These are phyloP conservation scores for Anagrus nilaparvatae DNA, from an alignment of 1,140 invertebrate genomes.

Conservation along the genomic window DNA sequence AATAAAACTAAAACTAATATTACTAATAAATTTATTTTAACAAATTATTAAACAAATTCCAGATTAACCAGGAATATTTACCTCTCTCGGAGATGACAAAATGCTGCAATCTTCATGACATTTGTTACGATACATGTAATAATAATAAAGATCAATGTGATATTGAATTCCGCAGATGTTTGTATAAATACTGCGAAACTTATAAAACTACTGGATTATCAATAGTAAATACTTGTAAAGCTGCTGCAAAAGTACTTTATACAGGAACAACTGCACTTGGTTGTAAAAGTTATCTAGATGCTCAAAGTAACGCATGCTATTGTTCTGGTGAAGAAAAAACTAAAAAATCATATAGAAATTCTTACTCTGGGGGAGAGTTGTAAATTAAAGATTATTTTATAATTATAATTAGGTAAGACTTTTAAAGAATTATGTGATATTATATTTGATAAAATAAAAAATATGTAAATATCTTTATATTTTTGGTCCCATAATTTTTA, in stretches of 20 bases:
- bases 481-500: no score
- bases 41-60: slow-evolving; percentile 26
- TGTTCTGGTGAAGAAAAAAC: slow-evolving; percentile 41
- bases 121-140: slow-evolving; percentile 85
- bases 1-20: slow-evolving; percentile 9
- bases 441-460: not conserved
- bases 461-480: no score
- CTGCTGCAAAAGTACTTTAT: slow-evolving; percentile 70
- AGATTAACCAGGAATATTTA: slow-evolving; percentile 64
- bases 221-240: slow-evolving; percentile 68
- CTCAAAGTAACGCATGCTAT: slow-evolving; percentile 68
- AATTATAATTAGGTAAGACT: no score
- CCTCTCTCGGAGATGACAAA: slow-evolving; percentile 67
- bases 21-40: not conserved
- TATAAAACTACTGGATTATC: slow-evolving; percentile 51
- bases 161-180: slow-evolving; percentile 72
- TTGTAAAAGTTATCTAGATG: slow-evolving; percentile 72
- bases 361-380: slow-evolving; percentile 32
- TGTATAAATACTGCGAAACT: slow-evolving; percentile 71
- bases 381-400: no score
- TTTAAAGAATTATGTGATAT: not conserved
- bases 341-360: slow-evolving; percentile 28
- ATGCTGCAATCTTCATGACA: slow-evolving; percentile 78
- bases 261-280: slow-evolving; percentile 72
- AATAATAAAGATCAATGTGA: slow-evolving; percentile 78